Percentiles rank a stretch among this genome's conserved stretches.
These are phyloP conservation scores for Danaus plexippus DNA, from an alignment of 1,140 invertebrate genomes.

Conservation along the genomic window DNA sequence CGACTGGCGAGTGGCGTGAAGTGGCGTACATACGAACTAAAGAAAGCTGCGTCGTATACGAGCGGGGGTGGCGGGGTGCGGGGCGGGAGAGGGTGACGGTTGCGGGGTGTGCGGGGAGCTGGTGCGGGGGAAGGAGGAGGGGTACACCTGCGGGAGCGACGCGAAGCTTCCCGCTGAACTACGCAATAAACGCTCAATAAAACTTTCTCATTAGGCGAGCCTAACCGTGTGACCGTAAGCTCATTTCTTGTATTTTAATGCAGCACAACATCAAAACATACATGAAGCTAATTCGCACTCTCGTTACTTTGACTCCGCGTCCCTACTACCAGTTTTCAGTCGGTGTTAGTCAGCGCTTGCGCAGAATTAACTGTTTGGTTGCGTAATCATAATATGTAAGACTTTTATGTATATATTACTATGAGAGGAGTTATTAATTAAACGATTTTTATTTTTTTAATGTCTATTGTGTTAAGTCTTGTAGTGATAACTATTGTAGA, in stretches of 20 bases:
- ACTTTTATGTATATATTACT: too few relatives aligned
- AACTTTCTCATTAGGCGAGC: slow-evolving; percentile 70
- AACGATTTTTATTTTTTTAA: too few relatives aligned
- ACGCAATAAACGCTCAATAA: slow-evolving; percentile 70
- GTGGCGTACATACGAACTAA: slow-evolving; percentile 33
- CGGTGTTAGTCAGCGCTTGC: slow-evolving; percentile 20
- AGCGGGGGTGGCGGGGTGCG: slow-evolving; percentile 24
- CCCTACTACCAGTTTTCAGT: neutral
- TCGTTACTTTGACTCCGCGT: slow-evolving; percentile 12
- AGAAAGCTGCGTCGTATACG: slow-evolving; percentile 56
- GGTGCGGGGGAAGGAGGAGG: slow-evolving; percentile 26
- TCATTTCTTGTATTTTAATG: slow-evolving; percentile 49
- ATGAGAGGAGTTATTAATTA: too few relatives aligned
- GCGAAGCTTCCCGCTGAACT: slow-evolving; percentile 63
- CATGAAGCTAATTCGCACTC: slow-evolving; percentile 43
- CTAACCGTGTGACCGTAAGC: slow-evolving; percentile 67
- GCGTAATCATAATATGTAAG: too few relatives aligned
- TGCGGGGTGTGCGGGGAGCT: slow-evolving; percentile 3
- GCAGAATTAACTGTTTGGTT: slow-evolving; percentile 8
- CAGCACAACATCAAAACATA: slow-evolving; percentile 45
- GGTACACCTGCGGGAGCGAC: slow-evolving; percentile 64
- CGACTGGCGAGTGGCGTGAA: slow-evolving; percentile 54
- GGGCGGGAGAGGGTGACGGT: slow-evolving; percentile 20
- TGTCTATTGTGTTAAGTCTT: too few relatives aligned
- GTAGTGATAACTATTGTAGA: too few relatives aligned